phyloP scores from a whole-genome alignment of 1,140 invertebrate species.

The Dinoponera quadriceps region DNA sequence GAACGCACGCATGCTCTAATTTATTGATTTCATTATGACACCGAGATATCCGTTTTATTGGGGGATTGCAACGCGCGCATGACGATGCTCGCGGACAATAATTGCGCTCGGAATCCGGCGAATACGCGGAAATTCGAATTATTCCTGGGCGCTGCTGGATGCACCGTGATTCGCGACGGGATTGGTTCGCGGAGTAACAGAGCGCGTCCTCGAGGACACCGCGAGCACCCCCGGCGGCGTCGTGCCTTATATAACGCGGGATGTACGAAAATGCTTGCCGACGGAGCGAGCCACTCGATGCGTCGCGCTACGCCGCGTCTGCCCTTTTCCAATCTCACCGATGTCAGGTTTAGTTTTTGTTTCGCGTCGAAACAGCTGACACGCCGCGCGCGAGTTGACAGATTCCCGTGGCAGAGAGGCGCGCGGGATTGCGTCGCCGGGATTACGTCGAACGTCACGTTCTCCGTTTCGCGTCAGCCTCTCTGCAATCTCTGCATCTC shows the following conservation, averaged over 20 bases:
- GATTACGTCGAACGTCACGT: slow-evolving; percentile 62
- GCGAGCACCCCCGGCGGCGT: slow-evolving; percentile 27
- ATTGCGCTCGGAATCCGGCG: slow-evolving; percentile 24
- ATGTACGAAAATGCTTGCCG: slow-evolving; percentile 11
- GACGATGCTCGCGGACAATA: slow-evolving; percentile 33
- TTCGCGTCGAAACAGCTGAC: slow-evolving; percentile 41
- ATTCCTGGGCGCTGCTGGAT: background rate
- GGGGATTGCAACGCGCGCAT: slow-evolving; percentile 18
- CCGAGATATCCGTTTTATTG: slow-evolving; percentile 23
- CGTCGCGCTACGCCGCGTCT: too few species aligned
- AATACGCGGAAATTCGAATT: slow-evolving; percentile 41
- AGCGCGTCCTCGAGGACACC: background rate
- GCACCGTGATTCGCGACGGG: too few species aligned
- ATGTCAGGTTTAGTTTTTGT: slow-evolving; percentile 52
- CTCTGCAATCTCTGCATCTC: slow-evolving; percentile 30
- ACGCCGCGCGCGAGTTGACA: slow-evolving; percentile 47
- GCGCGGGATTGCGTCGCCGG: slow-evolving; percentile 35
- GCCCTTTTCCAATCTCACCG: slow-evolving; percentile 54
- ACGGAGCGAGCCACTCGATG: too few species aligned
- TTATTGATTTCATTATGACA: slow-evolving; percentile 57
- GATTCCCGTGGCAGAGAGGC: slow-evolving; percentile 15
- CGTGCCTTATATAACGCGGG: slow-evolving; percentile 32
- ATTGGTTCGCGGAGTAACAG: too few species aligned
- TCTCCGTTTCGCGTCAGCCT: slow-evolving; percentile 17
- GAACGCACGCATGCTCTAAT: slow-evolving; percentile 38